Evolutionary conservation across 2,888 invertebrate species (phyloP), one percentile per base, ranked within the genome.

Genomic region (Chloroclysta siterata): DNA sequence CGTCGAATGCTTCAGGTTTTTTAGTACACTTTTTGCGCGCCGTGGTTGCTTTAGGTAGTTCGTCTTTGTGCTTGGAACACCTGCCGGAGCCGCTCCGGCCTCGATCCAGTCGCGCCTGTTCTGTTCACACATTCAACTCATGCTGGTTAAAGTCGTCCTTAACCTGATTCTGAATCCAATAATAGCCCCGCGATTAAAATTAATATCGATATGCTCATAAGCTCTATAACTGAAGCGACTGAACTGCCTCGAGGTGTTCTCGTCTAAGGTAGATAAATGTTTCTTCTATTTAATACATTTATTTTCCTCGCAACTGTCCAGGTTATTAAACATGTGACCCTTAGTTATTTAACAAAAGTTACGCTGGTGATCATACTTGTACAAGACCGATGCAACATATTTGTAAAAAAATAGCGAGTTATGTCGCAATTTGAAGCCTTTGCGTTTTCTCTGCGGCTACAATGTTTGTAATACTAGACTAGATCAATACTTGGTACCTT

Each of bases 21-120:
- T 84, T 78, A 72, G 75, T 67, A 60, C 62, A 65, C 80, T 84
- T 86, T 88, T 87, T 86, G 80, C 81, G 77, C 77, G 76, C 74
- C 73, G 76, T 76, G 75, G 70, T 65, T 74, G 64, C 76, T 78
- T 79, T 80, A 78, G 72, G 66, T 72, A 72, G 77, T 72, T 71
- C 72, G 80, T 81, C 85, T 85, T 88, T 89, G 85, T 89, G 83
- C 72, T 63, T 59, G 70, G 80, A 79, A 83, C 89, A 90, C 90
- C 90, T 89, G 89, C 89, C 85, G 76, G 73, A 75, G 72, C 74
- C 70, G 75, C 75, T 72, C 68, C 72, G 72, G 70, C 66, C 71
- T 70, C 72, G 76, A 73, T 74, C 74, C 78, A 73, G 76, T 80
- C 76, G 68, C 71, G 78, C 75, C 69, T 76, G 76, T 77, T 78